Evolutionary conservation across 2,888 invertebrate genomes (phyloP), one percentile per base, ranked within the genome.

Genomic region (Standfussiana lucernea): DNA sequence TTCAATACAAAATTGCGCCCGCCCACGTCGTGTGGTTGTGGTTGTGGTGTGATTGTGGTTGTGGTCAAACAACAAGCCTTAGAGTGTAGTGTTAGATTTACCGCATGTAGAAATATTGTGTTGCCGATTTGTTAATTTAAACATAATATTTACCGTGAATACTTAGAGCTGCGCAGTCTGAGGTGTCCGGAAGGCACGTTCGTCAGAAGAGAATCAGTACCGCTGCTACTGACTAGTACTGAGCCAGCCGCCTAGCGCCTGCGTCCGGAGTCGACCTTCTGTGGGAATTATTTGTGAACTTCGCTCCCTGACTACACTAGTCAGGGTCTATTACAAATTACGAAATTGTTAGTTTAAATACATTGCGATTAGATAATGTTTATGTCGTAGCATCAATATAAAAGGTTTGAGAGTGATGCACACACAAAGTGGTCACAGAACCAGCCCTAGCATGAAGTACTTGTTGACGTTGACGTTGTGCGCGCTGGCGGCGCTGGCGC

Each of bases 281-380:
- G 69, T 24, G 50, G 59, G 65, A 45, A 61, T 83, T 66, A 59
- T 70, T 83, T 45, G 78, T 83, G 50, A 65, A 80, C 83, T 83
- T 77, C 15, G 78, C 18, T 64, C 65, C 24, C 32, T 37, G 28
- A 45, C 15, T n/a, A 59, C 21, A 18, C 21, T 42, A 21, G 32
- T 77, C 77, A 82, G 59, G 69, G 82, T 59, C 69, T 50, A 18
- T 32, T 21, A 76, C 15, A 32, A 50, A 37, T 80, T 76, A 45
- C 68, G 77, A 69, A 76, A 80, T 37, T 15, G 18, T 59, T 32
- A 8, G 15, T 45, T 80, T 59, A 28, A 40, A 42, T 21, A 65
- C 24, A 28, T 74, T 65, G 40, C 15, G 78, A 78, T 78, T 65
- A 78, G 78, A 78, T 78, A 74, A 81, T 40, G 32, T 28, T 28